Base-by-base conservation (phyloP, 2,888 invertebrate genomes). In the Drosophila sordidapex region DNA sequence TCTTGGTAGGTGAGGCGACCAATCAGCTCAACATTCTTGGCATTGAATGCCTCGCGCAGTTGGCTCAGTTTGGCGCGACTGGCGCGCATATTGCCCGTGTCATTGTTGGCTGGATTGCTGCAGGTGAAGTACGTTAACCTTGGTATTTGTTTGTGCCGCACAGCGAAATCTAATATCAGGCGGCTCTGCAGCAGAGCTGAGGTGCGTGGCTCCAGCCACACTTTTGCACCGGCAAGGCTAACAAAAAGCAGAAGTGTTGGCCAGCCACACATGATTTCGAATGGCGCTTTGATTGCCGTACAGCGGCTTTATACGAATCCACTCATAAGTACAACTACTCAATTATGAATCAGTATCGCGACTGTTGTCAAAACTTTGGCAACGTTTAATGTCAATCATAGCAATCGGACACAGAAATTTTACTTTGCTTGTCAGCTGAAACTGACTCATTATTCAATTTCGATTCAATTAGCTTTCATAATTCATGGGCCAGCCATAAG, bases 111-210 rank as follows among this genome's bases (percentile, higher is more conserved):
- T n/a, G 76, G 65, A 77, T 78, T 83, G 71, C 75, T 85, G 83
- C 93, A 93, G 74, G 91, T 92, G 70, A 92, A 90, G 76, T 90
- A 91, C 74, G 91, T 93, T 67, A 93, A 79, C 79, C 93, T 80
- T 56, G 90, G 82, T 78, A 92, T 92, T 79, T 90, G 85, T 79
- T 92, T 92, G 76, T 91, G 82, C 70, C 79, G 78, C 70, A 76
- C 64, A 18, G 89, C 89, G 70, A 92, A 91, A 75, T 91, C 86
- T 75, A 88, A 65, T 73, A 93, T 86, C 80, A 93, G 77, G 33
- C 90, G 81, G 35, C 87, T 84, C 64, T 87, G 91, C 63, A 86
- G 59, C 58, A 59, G n/a, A 3, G 90, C 74, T 31, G 57, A 76
- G 31, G 53, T 64, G 46, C 58, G 60, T 27, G 87, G 73, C 53